A percentile compares a stretch with the other conserved stretches of the same genome.
Conservation (phyloP, 2,888 invertebrate genomes). For the Macrophya annulata region DNA sequence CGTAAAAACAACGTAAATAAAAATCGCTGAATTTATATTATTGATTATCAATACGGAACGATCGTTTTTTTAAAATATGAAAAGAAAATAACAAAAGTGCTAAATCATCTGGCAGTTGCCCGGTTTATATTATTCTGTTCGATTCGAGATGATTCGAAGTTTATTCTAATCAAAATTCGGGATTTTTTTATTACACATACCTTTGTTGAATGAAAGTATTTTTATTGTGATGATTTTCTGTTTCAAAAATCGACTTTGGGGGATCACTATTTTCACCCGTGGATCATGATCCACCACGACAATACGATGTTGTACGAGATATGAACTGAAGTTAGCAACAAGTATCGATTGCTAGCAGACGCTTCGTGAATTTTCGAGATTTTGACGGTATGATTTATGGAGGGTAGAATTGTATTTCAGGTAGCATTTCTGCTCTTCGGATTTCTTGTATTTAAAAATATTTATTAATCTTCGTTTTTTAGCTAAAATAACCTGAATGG, state of each 20-base stretch:
- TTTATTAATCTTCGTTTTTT: background rate
- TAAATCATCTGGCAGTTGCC: constrained; percentile 20
- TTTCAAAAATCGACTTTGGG: background rate
- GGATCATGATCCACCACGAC: background rate
- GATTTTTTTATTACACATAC: background rate
- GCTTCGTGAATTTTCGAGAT: background rate
- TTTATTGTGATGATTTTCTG: background rate
- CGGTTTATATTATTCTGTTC: background rate
- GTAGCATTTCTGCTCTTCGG: background rate
- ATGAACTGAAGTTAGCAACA: background rate
- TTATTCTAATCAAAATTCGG: background rate
- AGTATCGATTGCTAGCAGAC: constrained; percentile 28
- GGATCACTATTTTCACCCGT: background rate
- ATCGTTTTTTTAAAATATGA: background rate
- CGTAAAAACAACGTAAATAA: background rate
- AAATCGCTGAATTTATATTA: background rate
- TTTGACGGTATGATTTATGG: background rate
- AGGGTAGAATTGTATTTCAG: background rate
- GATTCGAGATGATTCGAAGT: background rate
- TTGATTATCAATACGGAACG: background rate
- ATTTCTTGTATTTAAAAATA: background rate
- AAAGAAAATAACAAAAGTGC: constrained; percentile 27
- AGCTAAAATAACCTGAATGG: background rate
- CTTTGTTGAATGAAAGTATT: background rate
- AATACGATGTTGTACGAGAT: background rate